Evolutionary conservation across 2,113 vertebrate species (phyloP), one percentile per base, ranked within the genome.

Genomic region (Noturus placidus): DNA sequence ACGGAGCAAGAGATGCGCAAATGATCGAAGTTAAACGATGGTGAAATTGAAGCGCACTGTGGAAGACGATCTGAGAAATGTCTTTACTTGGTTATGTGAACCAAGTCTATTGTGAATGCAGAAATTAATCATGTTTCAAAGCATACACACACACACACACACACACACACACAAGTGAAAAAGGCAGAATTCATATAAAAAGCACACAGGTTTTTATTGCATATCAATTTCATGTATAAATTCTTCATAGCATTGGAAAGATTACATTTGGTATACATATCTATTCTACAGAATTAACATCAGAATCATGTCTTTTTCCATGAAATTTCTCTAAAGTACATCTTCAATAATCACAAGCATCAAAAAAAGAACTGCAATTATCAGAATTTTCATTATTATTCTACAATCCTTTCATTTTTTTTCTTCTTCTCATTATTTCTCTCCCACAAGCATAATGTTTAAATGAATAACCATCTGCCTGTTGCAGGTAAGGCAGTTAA

Each of bases 161-260:
- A 57, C 19, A 61, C 50, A 74, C n/a, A 81, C 59, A 57, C 10
- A 20, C 25, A n/a, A 19, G 27, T 88, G 30, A 93, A 93, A 91
- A 92, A 65, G 79, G 89, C 88, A 88, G 91, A 38, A 33, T 65
- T 89, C 92, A 92, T 95, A 96, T 97, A 99, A 98, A 96, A 99
- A 99, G 97, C 98, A 99, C 97, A 99, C 97, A 96, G 97, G 97
- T 99, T 96, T 92, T 99, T 99, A 99, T 99, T 99, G 97, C 97
- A 97, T 97, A 97, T 99, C 97, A 97, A 97, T 99, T 97, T 99
- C 97, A 97, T 96, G 97, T 99, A 98, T 99, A 98, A 99, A 99
- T 96, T 98, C 97, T 96, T 97, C 92, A 97, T 98, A 97, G 97
- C 97, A 96, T 98, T 94, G 96, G 97, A 96, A 97, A 97, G 98